These are phyloP conservation scores for Catharus fuscescens DNA, from an alignment of 2,113 vertebrate species.

Conservation along the genomic window DNA sequence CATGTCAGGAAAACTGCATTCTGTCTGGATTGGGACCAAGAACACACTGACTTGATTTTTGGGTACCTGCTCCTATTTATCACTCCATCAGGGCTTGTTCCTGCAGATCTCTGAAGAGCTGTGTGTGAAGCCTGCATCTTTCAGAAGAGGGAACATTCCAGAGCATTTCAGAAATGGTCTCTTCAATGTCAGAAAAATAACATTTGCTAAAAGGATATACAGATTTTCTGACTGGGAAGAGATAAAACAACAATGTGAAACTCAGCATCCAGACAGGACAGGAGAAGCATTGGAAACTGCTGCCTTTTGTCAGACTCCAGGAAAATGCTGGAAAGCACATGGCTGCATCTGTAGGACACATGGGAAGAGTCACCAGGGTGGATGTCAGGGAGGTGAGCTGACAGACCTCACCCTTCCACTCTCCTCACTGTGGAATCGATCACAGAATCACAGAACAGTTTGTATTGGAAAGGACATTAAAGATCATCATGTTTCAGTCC, in stretches of 20 bases:
- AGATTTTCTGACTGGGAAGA: background rate
- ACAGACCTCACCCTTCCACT: background rate
- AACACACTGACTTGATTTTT: background rate
- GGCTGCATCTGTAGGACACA: background rate
- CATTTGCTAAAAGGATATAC: accelerated
- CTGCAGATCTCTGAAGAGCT: background rate
- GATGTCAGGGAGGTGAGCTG: background rate
- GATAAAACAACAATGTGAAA: background rate
- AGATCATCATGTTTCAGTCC: background rate
- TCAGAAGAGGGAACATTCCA: background rate
- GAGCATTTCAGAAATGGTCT: background rate
- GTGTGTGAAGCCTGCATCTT: background rate
- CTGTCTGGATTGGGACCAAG: background rate
- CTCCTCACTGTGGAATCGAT: background rate
- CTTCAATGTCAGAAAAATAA: background rate
- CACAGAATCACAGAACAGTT: background rate
- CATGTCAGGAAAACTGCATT: background rate
- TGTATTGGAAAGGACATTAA: background rate
- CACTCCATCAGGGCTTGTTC: background rate
- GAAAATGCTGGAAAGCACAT: background rate
- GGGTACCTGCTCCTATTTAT: background rate
- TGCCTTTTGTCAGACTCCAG: background rate
- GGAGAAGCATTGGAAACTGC: background rate
- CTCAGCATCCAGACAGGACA: background rate
- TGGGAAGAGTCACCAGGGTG: background rate